Conservation (phyloP, 1,140 invertebrate genomes). For the Lordiphosa stackelbergi region DNA sequence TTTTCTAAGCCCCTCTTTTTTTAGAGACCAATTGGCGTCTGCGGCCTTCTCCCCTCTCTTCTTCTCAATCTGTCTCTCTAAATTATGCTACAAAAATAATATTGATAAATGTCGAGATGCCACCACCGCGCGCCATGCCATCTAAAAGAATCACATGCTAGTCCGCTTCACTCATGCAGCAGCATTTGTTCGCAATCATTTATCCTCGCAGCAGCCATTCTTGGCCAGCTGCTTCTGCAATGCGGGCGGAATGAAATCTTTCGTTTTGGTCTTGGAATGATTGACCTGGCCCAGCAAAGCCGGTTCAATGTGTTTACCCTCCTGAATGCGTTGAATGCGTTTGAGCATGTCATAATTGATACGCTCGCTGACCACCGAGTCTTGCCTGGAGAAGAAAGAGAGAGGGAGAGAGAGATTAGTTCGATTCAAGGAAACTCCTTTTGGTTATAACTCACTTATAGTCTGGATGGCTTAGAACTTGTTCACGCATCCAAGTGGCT, state of each 20-base stretch:
- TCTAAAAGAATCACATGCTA: conserved; percentile 9
- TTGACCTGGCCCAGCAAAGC: conserved; percentile 85
- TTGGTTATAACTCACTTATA: conserved; percentile 84
- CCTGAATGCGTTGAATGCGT: conserved; percentile 85
- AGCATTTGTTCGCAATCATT: conserved; percentile 49
- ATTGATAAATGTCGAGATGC: conserved; percentile 58
- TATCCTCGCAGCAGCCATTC: conserved; percentile 70
- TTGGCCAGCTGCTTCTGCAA: conserved; percentile 73
- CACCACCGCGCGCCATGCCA: not conserved
- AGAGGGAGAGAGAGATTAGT: not conserved
- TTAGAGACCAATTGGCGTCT: not conserved
- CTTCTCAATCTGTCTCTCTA: conserved; percentile 31
- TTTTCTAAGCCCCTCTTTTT: not conserved
- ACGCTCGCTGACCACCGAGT: conserved; percentile 91
- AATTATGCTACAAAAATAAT: conserved; percentile 68
- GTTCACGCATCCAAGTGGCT: conserved; percentile 94
- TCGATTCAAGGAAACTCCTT: not conserved
- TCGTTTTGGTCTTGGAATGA: conserved; percentile 87
- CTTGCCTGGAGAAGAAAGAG: conserved; percentile 78
- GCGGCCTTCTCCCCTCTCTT: not conserved
- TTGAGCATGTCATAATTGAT: conserved; percentile 96
- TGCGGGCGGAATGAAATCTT: conserved; percentile 85
- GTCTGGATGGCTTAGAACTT: conserved; percentile 91
- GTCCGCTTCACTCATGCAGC: conserved; percentile 1
- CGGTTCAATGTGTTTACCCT: conserved; percentile 84